These are phyloP conservation scores for Scyliorhinus canicula DNA, from an alignment of 2,797 vertebrate species.

Conservation along the genomic window DNA sequence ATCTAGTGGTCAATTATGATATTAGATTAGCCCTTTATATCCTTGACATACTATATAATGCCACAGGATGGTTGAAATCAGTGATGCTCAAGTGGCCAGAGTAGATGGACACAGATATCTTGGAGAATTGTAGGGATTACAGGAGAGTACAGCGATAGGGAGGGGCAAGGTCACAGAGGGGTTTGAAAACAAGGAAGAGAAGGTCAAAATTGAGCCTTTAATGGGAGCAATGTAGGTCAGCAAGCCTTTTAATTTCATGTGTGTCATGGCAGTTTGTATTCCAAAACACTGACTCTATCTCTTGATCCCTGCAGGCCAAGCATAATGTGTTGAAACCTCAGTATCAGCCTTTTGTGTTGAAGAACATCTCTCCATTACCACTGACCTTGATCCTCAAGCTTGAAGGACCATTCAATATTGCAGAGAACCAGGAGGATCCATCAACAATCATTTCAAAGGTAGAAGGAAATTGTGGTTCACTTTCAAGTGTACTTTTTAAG, in stretches of 20 bases:
- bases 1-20: too few species aligned
- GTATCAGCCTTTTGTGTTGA: conserved; percentile 65
- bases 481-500: background rate
- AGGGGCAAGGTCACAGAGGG: background rate
- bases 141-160: background rate
- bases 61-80: background rate
- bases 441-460: conserved; percentile 55
- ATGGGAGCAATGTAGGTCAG: background rate
- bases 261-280: background rate
- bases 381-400: conserved; percentile 60
- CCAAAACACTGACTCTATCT: background rate
- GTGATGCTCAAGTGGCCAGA: background rate
- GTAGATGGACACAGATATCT: background rate
- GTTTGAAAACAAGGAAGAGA: background rate
- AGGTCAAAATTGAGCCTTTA: background rate
- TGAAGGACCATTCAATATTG: conserved; percentile 65
- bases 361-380: conserved; percentile 65
- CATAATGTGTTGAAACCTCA: conserved; percentile 51
- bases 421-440: conserved; percentile 43
- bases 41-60: too few species aligned
- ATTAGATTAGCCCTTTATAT: too few species aligned
- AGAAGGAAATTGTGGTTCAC: background rate
- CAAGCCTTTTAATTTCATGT: background rate
- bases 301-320: conserved; percentile 54
- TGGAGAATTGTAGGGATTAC: background rate